A percentile compares a stretch with the other conserved stretches of the same genome.
These are phyloP conservation scores for Stramonita haemastoma DNA, from an alignment of 2,888 invertebrate species.

Conservation along the genomic window DNA sequence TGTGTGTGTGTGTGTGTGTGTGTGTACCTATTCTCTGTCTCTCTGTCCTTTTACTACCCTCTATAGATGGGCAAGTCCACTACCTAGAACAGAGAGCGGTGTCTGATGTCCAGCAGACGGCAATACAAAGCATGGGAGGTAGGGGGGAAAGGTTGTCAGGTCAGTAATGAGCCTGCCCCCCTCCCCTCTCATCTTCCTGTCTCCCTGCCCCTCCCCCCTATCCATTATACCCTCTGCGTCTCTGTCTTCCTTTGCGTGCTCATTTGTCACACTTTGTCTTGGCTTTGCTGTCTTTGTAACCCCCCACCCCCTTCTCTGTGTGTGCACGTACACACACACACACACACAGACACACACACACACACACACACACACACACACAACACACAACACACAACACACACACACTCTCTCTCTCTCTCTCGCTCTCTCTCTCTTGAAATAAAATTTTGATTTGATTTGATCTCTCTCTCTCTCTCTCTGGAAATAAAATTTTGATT, in stretches of 20 bases:
- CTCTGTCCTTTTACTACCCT: too few relatives aligned
- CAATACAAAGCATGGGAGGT: background rate
- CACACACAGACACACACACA: background rate
- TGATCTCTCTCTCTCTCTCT: too few relatives aligned
- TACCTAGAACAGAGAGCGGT: too few relatives aligned
- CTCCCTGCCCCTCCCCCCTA: background rate
- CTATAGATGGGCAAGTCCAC: too few relatives aligned
- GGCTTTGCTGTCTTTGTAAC: background rate
- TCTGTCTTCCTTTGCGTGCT: background rate
- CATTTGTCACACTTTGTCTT: background rate
- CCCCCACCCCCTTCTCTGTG: background rate
- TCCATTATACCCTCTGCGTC: background rate
- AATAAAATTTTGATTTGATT: too few relatives aligned
- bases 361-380: background rate
- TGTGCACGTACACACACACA: background rate
- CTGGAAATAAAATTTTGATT: too few relatives aligned
- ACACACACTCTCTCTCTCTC: background rate
- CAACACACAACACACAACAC: background rate
- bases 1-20: background rate
- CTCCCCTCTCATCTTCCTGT: background rate
- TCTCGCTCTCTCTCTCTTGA: too few relatives aligned
- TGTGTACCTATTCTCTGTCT: background rate
- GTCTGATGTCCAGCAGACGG: background rate
- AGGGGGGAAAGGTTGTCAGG: background rate
- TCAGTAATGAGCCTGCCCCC: background rate